Evolutionary conservation across 2,113 vertebrate species (phyloP).

Genomic region (Lepisosteus osseus): DNA sequence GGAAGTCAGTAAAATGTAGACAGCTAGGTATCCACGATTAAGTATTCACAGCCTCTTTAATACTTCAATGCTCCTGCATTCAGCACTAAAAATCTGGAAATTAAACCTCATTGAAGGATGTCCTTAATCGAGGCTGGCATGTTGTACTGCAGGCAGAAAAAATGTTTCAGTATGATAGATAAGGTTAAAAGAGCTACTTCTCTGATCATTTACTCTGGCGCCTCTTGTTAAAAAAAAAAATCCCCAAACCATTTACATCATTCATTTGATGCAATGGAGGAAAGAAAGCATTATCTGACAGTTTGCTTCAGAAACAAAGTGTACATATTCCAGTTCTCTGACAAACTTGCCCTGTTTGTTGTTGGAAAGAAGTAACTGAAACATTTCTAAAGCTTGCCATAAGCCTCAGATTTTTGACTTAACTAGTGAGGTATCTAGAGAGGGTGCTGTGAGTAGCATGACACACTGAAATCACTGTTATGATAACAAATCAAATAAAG

Average conservation of each 20-base stretch:
- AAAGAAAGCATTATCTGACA: conserved; percentile 63
- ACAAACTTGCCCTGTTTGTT: conserved; percentile 69
- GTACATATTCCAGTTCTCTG: conserved; percentile 66
- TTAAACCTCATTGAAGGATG: conserved; percentile 74
- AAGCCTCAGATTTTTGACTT: conserved; percentile 40
- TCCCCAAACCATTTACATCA: conserved; percentile 72
- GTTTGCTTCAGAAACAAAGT: conserved; percentile 64
- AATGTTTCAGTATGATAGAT: conserved; percentile 82
- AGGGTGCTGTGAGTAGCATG: conserved; percentile 32
- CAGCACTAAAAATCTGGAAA: conserved; percentile 64
- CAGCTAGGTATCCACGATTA: conserved; percentile 60
- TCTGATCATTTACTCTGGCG: conserved; percentile 76
- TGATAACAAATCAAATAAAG: conserved; percentile 53
- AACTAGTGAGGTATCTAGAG: conserved; percentile 35
- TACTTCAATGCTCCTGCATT: conserved; percentile 64
- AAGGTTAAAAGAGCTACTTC: conserved; percentile 81
- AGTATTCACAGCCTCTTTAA: conserved; percentile 73
- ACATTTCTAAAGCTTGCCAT: conserved; percentile 37
- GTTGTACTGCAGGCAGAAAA: conserved; percentile 79
- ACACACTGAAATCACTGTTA: conserved; percentile 55
- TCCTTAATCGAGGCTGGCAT: conserved; percentile 80
- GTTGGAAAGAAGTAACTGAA: conserved; percentile 48
- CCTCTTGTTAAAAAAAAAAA: conserved; percentile 50
- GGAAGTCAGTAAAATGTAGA: conserved; percentile 62
- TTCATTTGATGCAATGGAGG: conserved; percentile 54